Evolutionary conservation across 2,888 invertebrate species (phyloP), one percentile per base, ranked within the genome.

Genomic region (Cerceris rybyensis): DNA sequence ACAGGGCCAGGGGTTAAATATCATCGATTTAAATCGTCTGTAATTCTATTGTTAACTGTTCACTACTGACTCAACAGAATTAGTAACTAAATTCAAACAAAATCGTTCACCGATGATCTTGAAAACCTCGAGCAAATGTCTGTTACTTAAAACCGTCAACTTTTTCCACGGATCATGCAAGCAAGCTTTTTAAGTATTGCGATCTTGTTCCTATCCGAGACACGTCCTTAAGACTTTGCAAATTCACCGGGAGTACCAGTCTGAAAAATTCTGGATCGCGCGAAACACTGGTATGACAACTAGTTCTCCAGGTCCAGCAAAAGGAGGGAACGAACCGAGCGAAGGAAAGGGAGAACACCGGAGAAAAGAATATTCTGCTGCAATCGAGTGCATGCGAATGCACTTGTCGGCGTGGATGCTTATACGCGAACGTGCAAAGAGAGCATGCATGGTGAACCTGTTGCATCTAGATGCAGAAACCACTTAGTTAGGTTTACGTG

Each of bases 231-330:
- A 43, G 50, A 28, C 69, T 66, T 59, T 66, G 66, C 77, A 54
- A 75, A 68, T 68, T 74, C 68, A 54, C 64, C 63, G 63, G 16
- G 67, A 17, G 52, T n/a, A 55, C 61, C 46, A 65, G 71, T 52
- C 59, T 72, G 67, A 83, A 85, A 85, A 80, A 75, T 73, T 63
- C 17, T 17, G 54, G n/a, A n/a, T 8, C 68, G 52, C 69, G 81
- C 58, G 71, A 80, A 80, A 78, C 83, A 81, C 75, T 72, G 77
- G 78, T 79, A 81, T 82, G 84, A 85, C 84, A 84, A 86, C 85
- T 85, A 84, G 81, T 81, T 82, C 82, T 79, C 65, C 54, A 49
- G 75, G 80, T 74, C 65, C 74, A 52, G 39, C 70, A 14, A 14
- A 59, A 58, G 67, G 66, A 64, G 50, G 61, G 43, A 60, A 14